phyloP scores from a whole-genome alignment of 2,113 vertebrate species.

The Dasyprocta punctata region DNA sequence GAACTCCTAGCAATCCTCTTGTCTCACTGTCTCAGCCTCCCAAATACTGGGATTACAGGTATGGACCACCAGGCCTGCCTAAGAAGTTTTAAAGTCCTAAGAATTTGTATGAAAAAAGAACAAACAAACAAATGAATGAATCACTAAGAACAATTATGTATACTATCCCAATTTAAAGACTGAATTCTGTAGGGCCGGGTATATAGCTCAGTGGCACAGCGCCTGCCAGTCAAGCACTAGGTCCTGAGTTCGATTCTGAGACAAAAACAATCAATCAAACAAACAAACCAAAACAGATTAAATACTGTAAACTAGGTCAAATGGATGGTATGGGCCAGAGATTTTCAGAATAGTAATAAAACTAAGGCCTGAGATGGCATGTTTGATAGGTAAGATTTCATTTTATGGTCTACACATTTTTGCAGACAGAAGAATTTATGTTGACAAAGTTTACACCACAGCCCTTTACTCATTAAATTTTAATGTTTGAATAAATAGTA shows the following conservation, averaged over 20 bases:
- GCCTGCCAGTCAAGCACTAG: no score
- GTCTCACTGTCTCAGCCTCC: no score
- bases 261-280: no score
- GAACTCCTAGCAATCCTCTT: no score
- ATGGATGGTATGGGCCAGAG: background rate
- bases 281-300: background rate
- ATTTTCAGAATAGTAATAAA: conserved; percentile 43
- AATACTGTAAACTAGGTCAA: background rate
- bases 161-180: background rate
- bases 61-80: background rate
- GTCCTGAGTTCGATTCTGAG: no score
- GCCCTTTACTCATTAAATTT: background rate
- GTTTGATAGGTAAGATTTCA: background rate
- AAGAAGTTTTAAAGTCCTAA: background rate
- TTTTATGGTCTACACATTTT: conserved; percentile 20
- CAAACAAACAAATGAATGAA: background rate
- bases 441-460: background rate
- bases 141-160: background rate
- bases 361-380: background rate
- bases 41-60: no score
- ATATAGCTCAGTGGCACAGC: no score
- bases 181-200: background rate
- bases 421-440: background rate
- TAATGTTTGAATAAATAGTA: background rate
- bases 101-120: background rate